These are phyloP conservation scores for Epinotia ramella DNA, from an alignment of 2,888 invertebrate species.

Conservation along the genomic window DNA sequence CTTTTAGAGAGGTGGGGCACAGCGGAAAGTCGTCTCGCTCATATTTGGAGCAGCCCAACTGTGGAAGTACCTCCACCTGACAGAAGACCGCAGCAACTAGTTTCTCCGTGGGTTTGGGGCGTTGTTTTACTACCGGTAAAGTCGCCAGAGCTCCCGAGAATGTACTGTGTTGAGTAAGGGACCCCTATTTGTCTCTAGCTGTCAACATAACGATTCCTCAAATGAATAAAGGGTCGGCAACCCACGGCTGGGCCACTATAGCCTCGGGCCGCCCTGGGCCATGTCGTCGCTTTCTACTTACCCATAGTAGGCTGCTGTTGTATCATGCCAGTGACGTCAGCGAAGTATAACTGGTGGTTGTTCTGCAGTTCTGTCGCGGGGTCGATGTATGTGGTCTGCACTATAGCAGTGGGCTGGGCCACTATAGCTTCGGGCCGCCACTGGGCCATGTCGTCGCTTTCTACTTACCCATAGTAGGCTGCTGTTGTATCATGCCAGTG, in stretches of 20 bases:
- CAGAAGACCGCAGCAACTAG: too few species aligned
- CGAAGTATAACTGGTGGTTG: slow-evolving; percentile 69
- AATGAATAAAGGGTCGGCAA: too few species aligned
- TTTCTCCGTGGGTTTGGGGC: too few species aligned
- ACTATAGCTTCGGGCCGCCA: slow-evolving; percentile 57
- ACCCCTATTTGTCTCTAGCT: too few species aligned
- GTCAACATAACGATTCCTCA: too few species aligned
- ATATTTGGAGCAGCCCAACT: too few species aligned
- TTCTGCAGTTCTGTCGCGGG: slow-evolving; percentile 65
- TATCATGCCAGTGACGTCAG: slow-evolving; percentile 69
- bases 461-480: slow-evolving; percentile 67
- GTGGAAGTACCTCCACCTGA: too few species aligned
- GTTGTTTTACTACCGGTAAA: too few species aligned
- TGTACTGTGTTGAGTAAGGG: too few species aligned
- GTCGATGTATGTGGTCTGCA: slow-evolving; percentile 68
- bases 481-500: slow-evolving; percentile 65
- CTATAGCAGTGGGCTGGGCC: slow-evolving; percentile 57
- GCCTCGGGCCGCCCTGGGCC: slow-evolving; percentile 57
- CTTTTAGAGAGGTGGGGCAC: background rate
- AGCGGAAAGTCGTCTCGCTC: too few species aligned
- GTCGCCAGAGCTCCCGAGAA: too few species aligned
- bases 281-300: slow-evolving; percentile 60
- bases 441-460: slow-evolving; percentile 57
- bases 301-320: slow-evolving; percentile 68
- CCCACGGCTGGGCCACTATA: slow-evolving; percentile 52